Evolutionary conservation across 2,113 vertebrate genomes (phyloP).

Genomic region (Dromiciops gliroides): DNA sequence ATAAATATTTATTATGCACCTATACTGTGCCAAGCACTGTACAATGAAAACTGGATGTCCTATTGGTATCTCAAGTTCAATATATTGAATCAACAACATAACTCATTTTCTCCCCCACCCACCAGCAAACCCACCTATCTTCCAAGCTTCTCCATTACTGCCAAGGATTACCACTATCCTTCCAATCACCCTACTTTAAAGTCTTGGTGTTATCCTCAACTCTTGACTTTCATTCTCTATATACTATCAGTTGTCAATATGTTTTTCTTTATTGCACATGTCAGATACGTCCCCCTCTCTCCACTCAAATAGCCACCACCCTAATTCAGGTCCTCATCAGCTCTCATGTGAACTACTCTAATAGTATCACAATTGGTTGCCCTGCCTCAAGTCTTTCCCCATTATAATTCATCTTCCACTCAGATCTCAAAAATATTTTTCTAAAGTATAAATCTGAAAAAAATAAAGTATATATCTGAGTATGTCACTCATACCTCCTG

Average conservation of each 20-base stretch:
- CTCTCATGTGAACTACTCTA: neutral
- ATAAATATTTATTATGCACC: no score
- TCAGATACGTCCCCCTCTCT: neutral
- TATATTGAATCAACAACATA: no score
- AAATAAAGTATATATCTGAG: neutral
- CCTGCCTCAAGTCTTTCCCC: neutral
- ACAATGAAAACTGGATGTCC: no score
- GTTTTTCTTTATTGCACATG: neutral
- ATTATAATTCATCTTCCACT: neutral
- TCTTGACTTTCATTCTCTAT: neutral
- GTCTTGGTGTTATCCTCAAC: neutral
- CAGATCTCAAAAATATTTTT: neutral
- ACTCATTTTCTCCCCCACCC: neutral
- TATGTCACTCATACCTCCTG: neutral
- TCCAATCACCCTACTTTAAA: neutral
- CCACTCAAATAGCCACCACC: neutral
- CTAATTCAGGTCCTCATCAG: neutral
- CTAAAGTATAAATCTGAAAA: neutral
- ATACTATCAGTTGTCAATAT: neutral
- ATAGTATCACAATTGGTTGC: neutral
- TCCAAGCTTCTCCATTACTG: neutral
- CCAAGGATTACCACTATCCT: neutral
- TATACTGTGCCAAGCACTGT: no score
- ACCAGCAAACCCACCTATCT: neutral
- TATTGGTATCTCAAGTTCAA: no score